phyloP scores from a whole-genome alignment of 1,140 invertebrate species.

The Dysdera silvatica region DNA sequence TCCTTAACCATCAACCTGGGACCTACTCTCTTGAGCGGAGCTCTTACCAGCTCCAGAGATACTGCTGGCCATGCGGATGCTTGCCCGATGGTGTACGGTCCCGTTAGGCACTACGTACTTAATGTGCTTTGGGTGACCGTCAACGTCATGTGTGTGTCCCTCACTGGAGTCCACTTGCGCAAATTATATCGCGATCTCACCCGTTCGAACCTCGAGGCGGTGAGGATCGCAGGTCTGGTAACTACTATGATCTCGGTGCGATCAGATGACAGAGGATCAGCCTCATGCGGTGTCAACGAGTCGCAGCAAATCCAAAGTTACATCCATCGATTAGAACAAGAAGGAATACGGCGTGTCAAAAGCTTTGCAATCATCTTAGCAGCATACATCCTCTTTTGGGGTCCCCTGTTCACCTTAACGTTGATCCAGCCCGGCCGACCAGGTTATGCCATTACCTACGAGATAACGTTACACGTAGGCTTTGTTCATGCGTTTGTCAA shows the following conservation, averaged over 20 bases:
- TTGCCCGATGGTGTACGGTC: constrained; percentile 64
- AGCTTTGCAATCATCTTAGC: constrained; percentile 78
- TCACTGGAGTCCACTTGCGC: constrained; percentile 73
- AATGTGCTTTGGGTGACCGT: constrained; percentile 83
- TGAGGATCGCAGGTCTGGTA: constrained; percentile 62
- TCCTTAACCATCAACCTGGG: constrained; percentile 77
- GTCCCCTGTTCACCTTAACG: constrained; percentile 75
- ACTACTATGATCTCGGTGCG: constrained; percentile 62
- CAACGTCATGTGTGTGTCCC: constrained; percentile 72
- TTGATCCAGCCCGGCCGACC: constrained; percentile 46
- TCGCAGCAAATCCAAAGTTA: constrained; percentile 68
- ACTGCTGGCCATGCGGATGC: constrained; percentile 57
- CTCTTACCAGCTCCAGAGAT: constrained; percentile 56
- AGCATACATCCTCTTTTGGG: constrained; percentile 79
- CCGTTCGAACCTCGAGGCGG: constrained; percentile 60
- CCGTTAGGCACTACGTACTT: constrained; percentile 76
- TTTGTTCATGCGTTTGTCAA: constrained; percentile 80
- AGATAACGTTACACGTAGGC: constrained; percentile 75
- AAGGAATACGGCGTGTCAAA: constrained; percentile 58
- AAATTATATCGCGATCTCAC: constrained; percentile 76
- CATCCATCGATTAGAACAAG: constrained; percentile 63
- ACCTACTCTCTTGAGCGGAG: constrained; percentile 77
- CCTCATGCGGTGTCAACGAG: constrained; percentile 52
- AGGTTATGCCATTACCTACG: constrained; percentile 45
- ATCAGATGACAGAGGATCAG: constrained; percentile 32